Evolutionary conservation across 2,113 vertebrate species (phyloP), one percentile per base, ranked within the genome.

Genomic region (Pituophis catenifer): DNA sequence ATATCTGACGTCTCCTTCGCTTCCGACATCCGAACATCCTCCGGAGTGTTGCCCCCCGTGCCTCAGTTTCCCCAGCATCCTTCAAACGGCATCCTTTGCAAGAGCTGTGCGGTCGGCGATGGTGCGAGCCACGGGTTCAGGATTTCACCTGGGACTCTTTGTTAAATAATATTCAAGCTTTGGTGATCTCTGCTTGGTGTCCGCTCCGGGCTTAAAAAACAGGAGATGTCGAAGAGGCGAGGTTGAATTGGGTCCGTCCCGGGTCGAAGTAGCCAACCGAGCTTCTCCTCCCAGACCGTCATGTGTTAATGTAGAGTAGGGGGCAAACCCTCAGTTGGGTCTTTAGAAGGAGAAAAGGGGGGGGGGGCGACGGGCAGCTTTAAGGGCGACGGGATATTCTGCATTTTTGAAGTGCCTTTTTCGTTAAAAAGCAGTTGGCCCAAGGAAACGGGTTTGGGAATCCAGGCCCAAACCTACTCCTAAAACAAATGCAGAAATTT

Each of bases 401-500:
- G 93, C 58, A 52, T 94, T 95, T 92, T 92, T 91, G 90, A 97
- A 97, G 97, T 97, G 96, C 96, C 96, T 97, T 97, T 95, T 92
- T 62, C 29, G 24, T 54, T 52, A 1, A 55, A 93, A 93, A 86
- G 59, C n/a, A 38, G 89, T 81, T 91, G 93, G 75, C 44, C 54
- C 2, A 59, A 23, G 44, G 44, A 44, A 44, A 2, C 2, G 3
- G 44, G 44, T 7, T 59, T 1, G 58, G 6, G 91, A 90, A 54
- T 59, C 17, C 58, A 17, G 93, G 52, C 90, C 90, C 81, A 50
- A 44, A 44, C 38, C 0, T 44, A 19, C 29, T 19, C 17, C 50
- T 86, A 15, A 86, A 86, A 65, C 0, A 10, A 53, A 57, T 2
- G 52, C n/a, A 58, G 91, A 33, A 33, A 54, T 70, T 81, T 33